Evolutionary conservation across 2,888 invertebrate genomes (phyloP), one percentile per base, ranked within the genome.

Genomic region (Myopa testacea): DNA sequence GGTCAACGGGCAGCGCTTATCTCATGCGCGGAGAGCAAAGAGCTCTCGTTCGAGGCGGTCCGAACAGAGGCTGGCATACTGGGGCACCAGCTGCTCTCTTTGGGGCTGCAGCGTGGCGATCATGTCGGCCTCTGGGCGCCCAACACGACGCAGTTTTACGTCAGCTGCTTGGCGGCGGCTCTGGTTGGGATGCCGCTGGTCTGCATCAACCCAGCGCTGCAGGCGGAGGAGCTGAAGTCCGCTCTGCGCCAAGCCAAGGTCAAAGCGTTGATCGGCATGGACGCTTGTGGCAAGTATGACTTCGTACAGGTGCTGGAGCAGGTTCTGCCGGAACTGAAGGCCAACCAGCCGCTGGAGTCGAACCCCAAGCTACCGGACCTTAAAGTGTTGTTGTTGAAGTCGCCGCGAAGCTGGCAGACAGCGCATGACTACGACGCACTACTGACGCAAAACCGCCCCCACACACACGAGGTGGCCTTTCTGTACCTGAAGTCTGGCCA

Each of bases 121-220:
- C 89, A 94, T 37, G 85, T 96, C 10, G 96, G 93, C 0, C 90
- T 96, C 34, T 95, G 94, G 94, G 92, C 93, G 0, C 94, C 95
- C 0, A 96, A 95, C 88, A 90, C 91, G 45, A 87, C 91, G 60
- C 93, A 95, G 86, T 96, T 96, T 96, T 91, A 93, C 78, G 83
- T 95, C 0, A 89, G 92, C 0, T 92, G 93, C 84, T 89, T 93
- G 85, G 95, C 94, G 0, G 92, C 93, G 0, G 92, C 93, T 0
- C 91, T 94, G 81, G 91, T 92, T 4, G 96, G 95, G 1, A 88
- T 94, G 4, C 90, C 95, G 60, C 84, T 93, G 91, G 95, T 94
- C 7, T 93, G 93, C 77, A 90, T 96, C 68, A 96, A 96, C 87
- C 93, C 95, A 0, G 91, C 92, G 0, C 95, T 94, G 85, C 91